Evolutionary conservation across 2,797 vertebrate genomes (phyloP).

Genomic region (Rhynchotus rufescens): DNA sequence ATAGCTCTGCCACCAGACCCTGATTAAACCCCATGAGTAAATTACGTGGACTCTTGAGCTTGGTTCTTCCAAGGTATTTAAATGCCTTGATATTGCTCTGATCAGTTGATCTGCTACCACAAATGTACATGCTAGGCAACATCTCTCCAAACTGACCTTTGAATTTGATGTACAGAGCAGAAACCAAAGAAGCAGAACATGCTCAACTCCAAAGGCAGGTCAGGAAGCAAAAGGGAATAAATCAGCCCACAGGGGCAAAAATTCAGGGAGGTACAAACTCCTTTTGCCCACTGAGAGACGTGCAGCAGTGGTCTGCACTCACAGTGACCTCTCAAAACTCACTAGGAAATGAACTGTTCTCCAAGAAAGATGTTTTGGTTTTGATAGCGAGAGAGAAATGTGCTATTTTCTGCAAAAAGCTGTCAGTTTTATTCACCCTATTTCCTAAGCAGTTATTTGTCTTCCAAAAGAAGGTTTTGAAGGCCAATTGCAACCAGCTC

Average conservation of each 20-base stretch:
- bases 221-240: background rate
- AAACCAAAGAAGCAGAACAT: background rate
- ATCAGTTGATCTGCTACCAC: background rate
- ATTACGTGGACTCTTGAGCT: background rate
- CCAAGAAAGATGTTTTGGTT: background rate
- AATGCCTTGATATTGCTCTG: too few relatives aligned
- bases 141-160: background rate
- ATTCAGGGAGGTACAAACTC: too few relatives aligned
- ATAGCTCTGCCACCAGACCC: background rate
- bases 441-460: background rate
- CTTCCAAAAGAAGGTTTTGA: background rate
- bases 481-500: background rate
- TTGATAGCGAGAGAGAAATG: background rate
- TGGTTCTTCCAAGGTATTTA: too few relatives aligned
- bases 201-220: too few relatives aligned
- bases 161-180: background rate
- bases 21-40: too few relatives aligned
- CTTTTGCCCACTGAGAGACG: too few relatives aligned
- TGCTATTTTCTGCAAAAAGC: background rate
- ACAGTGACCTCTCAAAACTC: background rate
- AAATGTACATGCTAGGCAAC: background rate
- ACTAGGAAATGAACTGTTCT: background rate
- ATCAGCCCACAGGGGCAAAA: background rate
- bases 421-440: background rate
- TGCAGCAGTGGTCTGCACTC: background rate